Evolutionary conservation across 2,797 vertebrate species (phyloP).

Genomic region (Silurus lanzhouensis): DNA sequence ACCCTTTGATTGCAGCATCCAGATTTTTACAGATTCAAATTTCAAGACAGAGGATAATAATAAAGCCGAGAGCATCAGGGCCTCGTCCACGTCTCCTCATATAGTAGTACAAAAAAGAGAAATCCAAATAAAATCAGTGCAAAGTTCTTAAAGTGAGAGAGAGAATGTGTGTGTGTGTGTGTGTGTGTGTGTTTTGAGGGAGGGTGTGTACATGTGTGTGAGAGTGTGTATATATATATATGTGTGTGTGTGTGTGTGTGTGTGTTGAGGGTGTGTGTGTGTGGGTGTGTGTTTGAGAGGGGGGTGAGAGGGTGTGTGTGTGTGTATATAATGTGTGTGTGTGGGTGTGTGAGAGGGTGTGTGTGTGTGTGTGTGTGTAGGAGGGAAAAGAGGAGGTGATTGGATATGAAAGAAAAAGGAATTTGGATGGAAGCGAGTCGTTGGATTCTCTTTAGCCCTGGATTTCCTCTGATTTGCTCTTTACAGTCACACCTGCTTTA

Average conservation of each 20-base stretch:
- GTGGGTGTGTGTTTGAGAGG: no score
- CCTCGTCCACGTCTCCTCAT: conserved; percentile 65
- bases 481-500: conserved; percentile 63
- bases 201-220: no score
- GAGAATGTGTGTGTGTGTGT: no score
- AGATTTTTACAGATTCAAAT: conserved; percentile 85
- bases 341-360: no score
- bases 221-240: no score
- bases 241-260: no score
- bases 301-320: no score
- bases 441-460: conserved; percentile 64
- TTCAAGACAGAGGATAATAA: conserved; percentile 79
- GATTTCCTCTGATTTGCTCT: conserved; percentile 62
- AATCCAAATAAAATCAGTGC: conserved; percentile 84
- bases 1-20: conserved; percentile 85
- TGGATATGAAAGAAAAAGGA: conserved; percentile 57
- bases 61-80: conserved; percentile 79
- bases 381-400: conserved; percentile 63
- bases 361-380: no score
- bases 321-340: no score
- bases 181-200: no score
- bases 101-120: conserved; percentile 71
- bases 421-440: conserved; percentile 64
- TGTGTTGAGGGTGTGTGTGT: no score
- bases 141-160: conserved; percentile 79